phyloP scores from a whole-genome alignment of 2,797 vertebrate genomes.

The Novumbra hubbsi region DNA sequence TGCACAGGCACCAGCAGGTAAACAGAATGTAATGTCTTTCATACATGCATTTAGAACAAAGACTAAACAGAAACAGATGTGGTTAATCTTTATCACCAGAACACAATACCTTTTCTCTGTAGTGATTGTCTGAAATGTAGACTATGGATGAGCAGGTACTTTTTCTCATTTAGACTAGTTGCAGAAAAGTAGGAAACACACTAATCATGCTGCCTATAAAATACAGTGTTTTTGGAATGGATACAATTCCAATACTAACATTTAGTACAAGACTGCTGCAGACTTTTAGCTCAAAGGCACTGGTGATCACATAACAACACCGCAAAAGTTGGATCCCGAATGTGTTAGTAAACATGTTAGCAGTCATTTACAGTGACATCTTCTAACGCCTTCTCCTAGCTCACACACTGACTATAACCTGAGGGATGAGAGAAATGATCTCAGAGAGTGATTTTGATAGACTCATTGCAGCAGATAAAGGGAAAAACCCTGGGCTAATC shows the following conservation, averaged over 20 bases:
- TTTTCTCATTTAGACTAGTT: neutral
- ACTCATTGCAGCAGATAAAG: conserved; percentile 13
- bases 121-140: neutral
- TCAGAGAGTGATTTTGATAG: conserved; percentile 9
- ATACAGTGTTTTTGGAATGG: conserved; percentile 20
- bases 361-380: conserved; percentile 35
- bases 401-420: conserved; percentile 4
- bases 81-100: neutral
- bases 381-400: neutral
- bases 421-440: conserved; percentile 3
- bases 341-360: conserved; percentile 34
- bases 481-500: conserved; percentile 11
- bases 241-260: conserved; percentile 49
- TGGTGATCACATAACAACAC: conserved; percentile 47
- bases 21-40: conserved; percentile 52
- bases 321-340: conserved; percentile 2
- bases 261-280: conserved; percentile 9
- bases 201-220: conserved; percentile 15
- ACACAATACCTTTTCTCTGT: conserved; percentile 2
- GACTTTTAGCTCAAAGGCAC: conserved; percentile 63
- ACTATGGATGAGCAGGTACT: neutral
- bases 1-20: conserved; percentile 53
- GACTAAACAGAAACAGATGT: conserved; percentile 29
- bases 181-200: neutral
- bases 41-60: conserved; percentile 30